Evolutionary conservation across 2,113 vertebrate genomes (phyloP).

Genomic region (Apodemus sylvaticus): DNA sequence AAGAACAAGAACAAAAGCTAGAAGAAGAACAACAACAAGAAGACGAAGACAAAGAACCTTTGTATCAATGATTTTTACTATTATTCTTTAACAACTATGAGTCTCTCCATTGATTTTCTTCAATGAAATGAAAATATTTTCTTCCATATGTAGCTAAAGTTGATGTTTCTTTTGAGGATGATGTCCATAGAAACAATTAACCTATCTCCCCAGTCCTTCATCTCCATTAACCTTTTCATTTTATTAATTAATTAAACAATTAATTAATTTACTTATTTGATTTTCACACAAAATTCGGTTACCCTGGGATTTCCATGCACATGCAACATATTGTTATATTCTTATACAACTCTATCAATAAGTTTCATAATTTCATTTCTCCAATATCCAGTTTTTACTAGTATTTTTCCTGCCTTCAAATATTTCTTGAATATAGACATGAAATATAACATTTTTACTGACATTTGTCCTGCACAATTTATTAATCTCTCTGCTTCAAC

Average conservation of each 20-base stretch:
- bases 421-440: background rate
- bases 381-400: background rate
- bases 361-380: background rate
- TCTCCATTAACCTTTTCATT: rapidly evolving
- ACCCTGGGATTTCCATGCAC: background rate
- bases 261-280: background rate
- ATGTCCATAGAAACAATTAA: background rate
- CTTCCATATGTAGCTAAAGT: background rate
- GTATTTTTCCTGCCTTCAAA: background rate
- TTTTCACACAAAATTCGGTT: background rate
- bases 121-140: background rate
- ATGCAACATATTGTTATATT: background rate
- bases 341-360: background rate
- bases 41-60: too few relatives aligned
- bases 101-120: background rate
- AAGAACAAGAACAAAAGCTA: too few relatives aligned
- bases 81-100: background rate
- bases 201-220: background rate
- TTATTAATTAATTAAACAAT: background rate
- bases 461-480: background rate
- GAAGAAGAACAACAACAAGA: too few relatives aligned
- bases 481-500: background rate
- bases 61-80: background rate
- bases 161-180: background rate
- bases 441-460: background rate